Conservation (phyloP, 2,797 vertebrate genomes). For the Eurystomus glaucurus region DNA sequence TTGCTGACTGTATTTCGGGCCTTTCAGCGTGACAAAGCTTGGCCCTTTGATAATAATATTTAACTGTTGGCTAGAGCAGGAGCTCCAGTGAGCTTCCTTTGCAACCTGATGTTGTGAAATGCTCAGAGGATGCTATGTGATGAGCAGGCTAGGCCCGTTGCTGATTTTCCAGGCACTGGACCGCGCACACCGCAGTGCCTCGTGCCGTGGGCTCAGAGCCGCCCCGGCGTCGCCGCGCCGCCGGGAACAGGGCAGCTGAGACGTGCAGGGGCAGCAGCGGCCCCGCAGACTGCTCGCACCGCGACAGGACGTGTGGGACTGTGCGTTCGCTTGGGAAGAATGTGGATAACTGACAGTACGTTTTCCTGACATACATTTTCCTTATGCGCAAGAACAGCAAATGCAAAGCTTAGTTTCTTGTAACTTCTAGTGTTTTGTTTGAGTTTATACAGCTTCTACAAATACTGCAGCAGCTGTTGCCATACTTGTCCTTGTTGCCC, state of each 20-base stretch:
- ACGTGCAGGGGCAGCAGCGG: not conserved
- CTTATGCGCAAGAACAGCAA: slow-evolving; percentile 36
- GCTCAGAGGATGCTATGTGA: not conserved
- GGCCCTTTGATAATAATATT: not conserved
- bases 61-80: fast-evolving
- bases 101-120: not conserved
- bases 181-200: not conserved
- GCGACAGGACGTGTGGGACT: not conserved
- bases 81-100: not conserved
- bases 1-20: not conserved
- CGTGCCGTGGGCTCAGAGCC: not conserved
- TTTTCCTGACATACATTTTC: slow-evolving; percentile 47
- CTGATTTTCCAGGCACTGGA: not conserved
- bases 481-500: slow-evolving; percentile 62
- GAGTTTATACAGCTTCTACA: slow-evolving; percentile 52
- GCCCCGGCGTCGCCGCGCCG: not conserved
- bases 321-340: slow-evolving; percentile 43
- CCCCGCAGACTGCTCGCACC: not conserved
- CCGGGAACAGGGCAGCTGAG: not conserved
- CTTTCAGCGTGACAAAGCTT: not conserved
- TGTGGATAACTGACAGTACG: not conserved
- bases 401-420: slow-evolving; percentile 54
- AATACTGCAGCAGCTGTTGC: slow-evolving; percentile 76
- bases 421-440: slow-evolving; percentile 70
- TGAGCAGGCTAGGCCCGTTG: fast-evolving